Conservation (phyloP, 2,113 vertebrate genomes). For the Tragelaphus imberbis region DNA sequence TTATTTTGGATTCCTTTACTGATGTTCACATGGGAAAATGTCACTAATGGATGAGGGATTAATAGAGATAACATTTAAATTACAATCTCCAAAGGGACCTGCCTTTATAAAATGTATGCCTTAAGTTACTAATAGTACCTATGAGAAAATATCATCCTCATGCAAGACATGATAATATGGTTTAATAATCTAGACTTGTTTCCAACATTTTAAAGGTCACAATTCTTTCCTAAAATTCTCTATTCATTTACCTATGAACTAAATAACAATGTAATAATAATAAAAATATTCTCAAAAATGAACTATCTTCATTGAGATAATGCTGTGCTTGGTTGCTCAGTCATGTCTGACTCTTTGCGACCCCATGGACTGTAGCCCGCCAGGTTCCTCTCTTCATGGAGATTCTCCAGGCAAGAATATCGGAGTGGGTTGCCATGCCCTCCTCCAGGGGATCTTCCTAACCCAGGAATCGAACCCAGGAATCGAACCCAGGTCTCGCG, state of each 20-base stretch:
- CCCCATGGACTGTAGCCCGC: background rate
- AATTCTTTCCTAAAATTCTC: slow-evolving; percentile 19
- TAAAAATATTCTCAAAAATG: slow-evolving; percentile 1
- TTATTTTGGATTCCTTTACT: background rate
- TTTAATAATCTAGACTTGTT: slow-evolving; percentile 24
- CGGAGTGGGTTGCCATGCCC: background rate
- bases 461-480: background rate
- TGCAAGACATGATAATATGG: background rate
- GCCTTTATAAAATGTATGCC: background rate
- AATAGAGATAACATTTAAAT: background rate
- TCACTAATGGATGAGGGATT: background rate
- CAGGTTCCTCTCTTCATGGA: background rate
- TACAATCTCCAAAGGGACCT: background rate
- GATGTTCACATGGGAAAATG: background rate
- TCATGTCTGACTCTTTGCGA: background rate
- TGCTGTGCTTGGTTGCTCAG: background rate
- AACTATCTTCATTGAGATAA: background rate
- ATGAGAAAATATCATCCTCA: background rate
- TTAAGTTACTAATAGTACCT: background rate
- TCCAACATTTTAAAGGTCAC: background rate
- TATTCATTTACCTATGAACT: background rate
- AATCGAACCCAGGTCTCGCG: background rate
- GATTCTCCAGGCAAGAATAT: background rate
- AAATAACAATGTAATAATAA: background rate
- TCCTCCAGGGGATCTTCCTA: background rate